These are phyloP conservation scores for Jaculus jaculus DNA, from an alignment of 2,113 vertebrate genomes.

Conservation along the genomic window DNA sequence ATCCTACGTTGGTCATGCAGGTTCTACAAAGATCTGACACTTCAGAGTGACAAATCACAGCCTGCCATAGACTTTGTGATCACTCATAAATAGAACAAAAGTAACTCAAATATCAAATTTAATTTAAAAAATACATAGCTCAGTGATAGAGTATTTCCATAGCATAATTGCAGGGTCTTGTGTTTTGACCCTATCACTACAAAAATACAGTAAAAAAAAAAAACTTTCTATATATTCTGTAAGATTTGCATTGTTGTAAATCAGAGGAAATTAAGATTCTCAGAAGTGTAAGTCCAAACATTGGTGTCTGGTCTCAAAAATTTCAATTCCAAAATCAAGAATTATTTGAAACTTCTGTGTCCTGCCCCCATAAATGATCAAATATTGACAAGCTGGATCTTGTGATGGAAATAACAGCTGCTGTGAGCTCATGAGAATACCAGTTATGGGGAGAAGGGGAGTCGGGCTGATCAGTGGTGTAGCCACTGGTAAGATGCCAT, in stretches of 20 bases:
- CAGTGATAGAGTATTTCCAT: not conserved
- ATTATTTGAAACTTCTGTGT: not conserved
- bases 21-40: not conserved
- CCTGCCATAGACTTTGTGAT: not conserved
- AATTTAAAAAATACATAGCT: not conserved
- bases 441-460: not conserved
- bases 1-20: not conserved
- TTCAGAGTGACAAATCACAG: not conserved
- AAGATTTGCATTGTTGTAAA: not conserved
- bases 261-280: not conserved
- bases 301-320: not conserved
- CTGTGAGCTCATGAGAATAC: too few species aligned
- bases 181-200: too few species aligned
- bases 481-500: too few species aligned
- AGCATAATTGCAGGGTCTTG: too few species aligned
- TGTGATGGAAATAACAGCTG: too few species aligned
- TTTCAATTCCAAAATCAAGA: conserved; percentile 43
- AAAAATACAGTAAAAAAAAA: not conserved
- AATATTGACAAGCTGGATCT: too few species aligned
- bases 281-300: not conserved
- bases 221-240: not conserved
- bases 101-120: not conserved
- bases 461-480: too few species aligned
- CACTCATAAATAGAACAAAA: not conserved
- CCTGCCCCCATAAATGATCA: not conserved